phyloP scores from a whole-genome alignment of 2,797 vertebrate species.

The Trichosurus vulpecula region DNA sequence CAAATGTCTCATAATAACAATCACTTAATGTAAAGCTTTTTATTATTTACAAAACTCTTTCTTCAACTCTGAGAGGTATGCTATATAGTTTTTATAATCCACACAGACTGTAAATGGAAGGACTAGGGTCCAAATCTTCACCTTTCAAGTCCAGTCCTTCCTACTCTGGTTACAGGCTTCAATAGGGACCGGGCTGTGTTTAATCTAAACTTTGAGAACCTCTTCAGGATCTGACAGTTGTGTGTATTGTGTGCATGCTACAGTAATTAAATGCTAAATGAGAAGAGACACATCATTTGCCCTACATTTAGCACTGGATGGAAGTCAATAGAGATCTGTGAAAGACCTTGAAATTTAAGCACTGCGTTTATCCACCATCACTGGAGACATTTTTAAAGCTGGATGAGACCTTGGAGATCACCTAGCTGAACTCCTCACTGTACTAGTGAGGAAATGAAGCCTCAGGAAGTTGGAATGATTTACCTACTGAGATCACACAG shows the following conservation, averaged over 20 bases:
- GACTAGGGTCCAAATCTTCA: background rate
- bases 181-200: background rate
- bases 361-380: background rate
- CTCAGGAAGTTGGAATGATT: background rate
- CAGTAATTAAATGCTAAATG: slow-evolving; percentile 47
- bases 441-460: background rate
- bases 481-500: background rate
- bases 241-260: background rate
- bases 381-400: background rate
- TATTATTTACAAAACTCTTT: background rate
- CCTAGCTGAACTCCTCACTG: background rate
- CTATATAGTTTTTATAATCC: background rate
- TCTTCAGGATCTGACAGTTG: slow-evolving; percentile 5
- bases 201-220: background rate
- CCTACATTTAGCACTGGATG: background rate
- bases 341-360: slow-evolving; percentile 51
- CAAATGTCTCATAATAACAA: background rate
- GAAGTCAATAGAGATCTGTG: background rate
- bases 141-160: background rate
- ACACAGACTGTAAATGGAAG: background rate
- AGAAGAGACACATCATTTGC: background rate
- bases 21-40: background rate
- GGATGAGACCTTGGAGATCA: background rate
- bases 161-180: background rate
- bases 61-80: background rate